These are phyloP conservation scores for Metallyticus violacea DNA, from an alignment of 2,888 invertebrate species.

Conservation along the genomic window DNA sequence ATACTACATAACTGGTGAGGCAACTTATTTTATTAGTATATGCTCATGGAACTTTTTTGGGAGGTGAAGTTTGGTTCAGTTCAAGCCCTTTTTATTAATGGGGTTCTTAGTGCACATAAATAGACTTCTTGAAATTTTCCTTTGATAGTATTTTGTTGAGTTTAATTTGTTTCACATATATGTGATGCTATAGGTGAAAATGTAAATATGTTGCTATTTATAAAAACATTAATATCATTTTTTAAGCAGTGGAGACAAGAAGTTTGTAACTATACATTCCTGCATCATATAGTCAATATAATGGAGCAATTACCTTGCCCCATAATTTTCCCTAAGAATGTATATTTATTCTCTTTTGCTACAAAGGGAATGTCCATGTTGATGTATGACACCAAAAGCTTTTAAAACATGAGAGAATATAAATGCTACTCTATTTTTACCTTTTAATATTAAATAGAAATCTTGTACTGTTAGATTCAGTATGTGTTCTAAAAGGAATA, in stretches of 20 bases:
- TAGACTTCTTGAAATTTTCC: neutral
- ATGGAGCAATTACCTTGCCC: conserved; percentile 15
- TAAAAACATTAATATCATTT: neutral
- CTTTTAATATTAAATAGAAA: conserved; percentile 18
- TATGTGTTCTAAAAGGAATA: conserved; percentile 20
- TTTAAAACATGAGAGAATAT: conserved; percentile 22
- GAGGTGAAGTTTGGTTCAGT: neutral
- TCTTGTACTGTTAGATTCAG: conserved; percentile 19
- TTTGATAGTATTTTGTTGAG: neutral
- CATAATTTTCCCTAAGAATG: conserved; percentile 9
- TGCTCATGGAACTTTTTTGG: neutral
- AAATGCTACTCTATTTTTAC: conserved; percentile 28
- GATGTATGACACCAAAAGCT: conserved; percentile 27
- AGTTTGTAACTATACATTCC: conserved; percentile 23
- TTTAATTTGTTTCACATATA: neutral
- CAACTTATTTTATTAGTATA: neutral
- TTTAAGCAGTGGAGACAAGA: neutral
- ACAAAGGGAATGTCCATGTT: conserved; percentile 12
- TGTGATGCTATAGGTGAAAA: neutral
- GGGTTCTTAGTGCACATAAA: neutral
- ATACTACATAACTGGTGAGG: neutral
- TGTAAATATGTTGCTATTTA: neutral
- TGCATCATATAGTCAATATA: conserved; percentile 28
- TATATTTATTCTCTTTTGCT: conserved; percentile 9
- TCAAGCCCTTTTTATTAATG: neutral